A percentile compares a stretch with the other conserved stretches of the same genome.
Conservation (phyloP, 1,140 invertebrate species). For the Apis laboriosa region DNA sequence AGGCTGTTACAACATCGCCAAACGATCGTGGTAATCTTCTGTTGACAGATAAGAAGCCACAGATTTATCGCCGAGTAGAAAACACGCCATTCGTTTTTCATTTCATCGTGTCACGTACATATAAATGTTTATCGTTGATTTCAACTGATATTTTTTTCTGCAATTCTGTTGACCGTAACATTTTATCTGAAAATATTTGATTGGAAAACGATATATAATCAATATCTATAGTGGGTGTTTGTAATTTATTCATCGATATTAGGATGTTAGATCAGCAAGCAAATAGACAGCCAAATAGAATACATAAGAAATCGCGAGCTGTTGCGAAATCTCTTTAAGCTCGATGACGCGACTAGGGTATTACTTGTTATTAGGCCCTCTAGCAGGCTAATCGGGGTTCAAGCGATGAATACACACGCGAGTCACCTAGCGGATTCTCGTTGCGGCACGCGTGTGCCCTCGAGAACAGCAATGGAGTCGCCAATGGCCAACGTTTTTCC, state of each 20-base stretch:
- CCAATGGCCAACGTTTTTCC: conserved; percentile 43
- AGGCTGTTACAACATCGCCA: conserved; percentile 2
- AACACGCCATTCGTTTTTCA: not conserved
- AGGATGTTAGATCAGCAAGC: not conserved
- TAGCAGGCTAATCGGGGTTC: conserved; percentile 5
- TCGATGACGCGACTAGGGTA: conserved; percentile 20
- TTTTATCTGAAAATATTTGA: not conserved
- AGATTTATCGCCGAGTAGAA: conserved; percentile 28
- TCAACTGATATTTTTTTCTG: not conserved
- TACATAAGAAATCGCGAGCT: not conserved
- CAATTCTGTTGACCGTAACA: not conserved
- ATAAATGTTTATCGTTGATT: not conserved
- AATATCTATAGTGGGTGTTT: too few relatives aligned
- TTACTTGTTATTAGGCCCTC: conserved; percentile 11
- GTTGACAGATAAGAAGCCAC: conserved; percentile 33
- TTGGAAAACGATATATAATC: too few relatives aligned
- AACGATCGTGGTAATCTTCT: conserved; percentile 27
- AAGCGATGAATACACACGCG: conserved; percentile 1
- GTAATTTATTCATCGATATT: not conserved
- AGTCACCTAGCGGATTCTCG: conserved; percentile 9
- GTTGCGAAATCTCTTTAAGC: conserved; percentile 31
- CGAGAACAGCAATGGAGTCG: conserved; percentile 5
- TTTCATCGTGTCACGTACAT: not conserved
- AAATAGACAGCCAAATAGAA: not conserved
- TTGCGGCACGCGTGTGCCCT: conserved; percentile 28